A percentile compares a stretch with the other conserved stretches of the same genome.
These are phyloP conservation scores for Aleiodes sp. DNA, from an alignment of 1,140 invertebrate species.

Conservation along the genomic window DNA sequence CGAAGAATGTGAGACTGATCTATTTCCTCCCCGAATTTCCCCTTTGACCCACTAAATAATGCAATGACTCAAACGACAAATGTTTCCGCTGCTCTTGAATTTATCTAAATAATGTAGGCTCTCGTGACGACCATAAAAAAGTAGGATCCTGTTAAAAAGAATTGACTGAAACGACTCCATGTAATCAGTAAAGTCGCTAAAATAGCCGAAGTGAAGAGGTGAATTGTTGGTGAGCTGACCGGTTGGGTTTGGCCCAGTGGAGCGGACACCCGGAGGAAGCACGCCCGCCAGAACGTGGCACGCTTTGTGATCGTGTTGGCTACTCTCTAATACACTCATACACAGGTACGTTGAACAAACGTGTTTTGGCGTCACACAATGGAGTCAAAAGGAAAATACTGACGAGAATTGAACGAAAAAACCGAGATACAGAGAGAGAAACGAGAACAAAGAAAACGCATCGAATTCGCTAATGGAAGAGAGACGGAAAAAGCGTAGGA, in stretches of 20 bases:
- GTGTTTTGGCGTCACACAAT: slow-evolving; percentile 31
- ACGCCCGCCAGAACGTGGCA: slow-evolving; percentile 65
- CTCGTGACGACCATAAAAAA: too few species aligned
- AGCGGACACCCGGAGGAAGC: slow-evolving; percentile 67
- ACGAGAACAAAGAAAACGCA: not conserved
- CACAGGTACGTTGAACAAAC: slow-evolving; percentile 29
- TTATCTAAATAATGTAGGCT: too few species aligned
- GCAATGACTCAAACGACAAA: too few species aligned
- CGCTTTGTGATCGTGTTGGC: slow-evolving; percentile 55
- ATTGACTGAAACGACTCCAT: slow-evolving; percentile 32
- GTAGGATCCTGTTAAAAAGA: too few species aligned
- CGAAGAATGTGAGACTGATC: too few species aligned
- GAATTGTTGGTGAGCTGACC: slow-evolving; percentile 52
- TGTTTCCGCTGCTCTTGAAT: too few species aligned
- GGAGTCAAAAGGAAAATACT: not conserved
- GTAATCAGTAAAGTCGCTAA: slow-evolving; percentile 57
- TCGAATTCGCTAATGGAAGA: slow-evolving; percentile 21
- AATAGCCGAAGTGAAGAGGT: not conserved
- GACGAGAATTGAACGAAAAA: not conserved
- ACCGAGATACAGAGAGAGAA: not conserved
- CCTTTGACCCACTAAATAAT: too few species aligned
- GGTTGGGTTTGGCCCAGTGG: slow-evolving; percentile 65
- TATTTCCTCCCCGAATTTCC: too few species aligned
- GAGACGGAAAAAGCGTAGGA: slow-evolving; percentile 34
- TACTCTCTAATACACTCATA: slow-evolving; percentile 36